Evolutionary conservation across 37 sponge, comb jelly and placozoan species (phyloP), one percentile per base, ranked within the genome.

Genomic region (Agelas oroides): DNA sequence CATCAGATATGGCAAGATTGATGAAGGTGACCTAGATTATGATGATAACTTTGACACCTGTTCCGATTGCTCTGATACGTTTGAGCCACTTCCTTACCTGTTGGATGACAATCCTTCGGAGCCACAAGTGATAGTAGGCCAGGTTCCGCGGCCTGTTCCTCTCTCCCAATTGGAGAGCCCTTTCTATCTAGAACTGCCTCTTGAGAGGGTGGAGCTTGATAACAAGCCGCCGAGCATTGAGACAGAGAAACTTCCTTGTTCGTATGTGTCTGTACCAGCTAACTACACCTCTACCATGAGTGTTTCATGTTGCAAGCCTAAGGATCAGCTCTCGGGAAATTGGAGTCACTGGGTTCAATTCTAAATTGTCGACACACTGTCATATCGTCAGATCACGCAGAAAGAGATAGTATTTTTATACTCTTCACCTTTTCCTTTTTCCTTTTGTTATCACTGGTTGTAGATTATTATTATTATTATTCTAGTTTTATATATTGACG

Each of bases 141-240:
- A 54, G n/a, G 94, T 94, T 19, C 91, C 91, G 0, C 79, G 53
- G 21, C 59, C 83, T 0, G 53, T 80, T 24, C 59, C 57, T 2
- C 64, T 94, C 58, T 78, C 78, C 1, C 59, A 94, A 41, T 28
- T 67, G 46, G 84, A 86, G 23, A 34, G 62, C 3, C 87, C 87
- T 17, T 86, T 94, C 38, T 90, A 76, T 34, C 37, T 94, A 15
- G 91, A 94, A 35, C 65, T 90, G 0, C 94, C 94, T 1, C 73
- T 94, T 28, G 74, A 94, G 71, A 85, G 82, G 27, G 69, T 79
- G 14, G 38, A 33, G 21, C 13, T 58, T n/a, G 27, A 39, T 14
- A 20, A 31, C 20, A 40, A 23, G 23, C 20, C 39, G 5, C 79
- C 79, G 21, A 38, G 71, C 5, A 28, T 59, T 18, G 34, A 56